Conservation (phyloP, 2,797 vertebrate species). For the Onychomys arenicola region DNA sequence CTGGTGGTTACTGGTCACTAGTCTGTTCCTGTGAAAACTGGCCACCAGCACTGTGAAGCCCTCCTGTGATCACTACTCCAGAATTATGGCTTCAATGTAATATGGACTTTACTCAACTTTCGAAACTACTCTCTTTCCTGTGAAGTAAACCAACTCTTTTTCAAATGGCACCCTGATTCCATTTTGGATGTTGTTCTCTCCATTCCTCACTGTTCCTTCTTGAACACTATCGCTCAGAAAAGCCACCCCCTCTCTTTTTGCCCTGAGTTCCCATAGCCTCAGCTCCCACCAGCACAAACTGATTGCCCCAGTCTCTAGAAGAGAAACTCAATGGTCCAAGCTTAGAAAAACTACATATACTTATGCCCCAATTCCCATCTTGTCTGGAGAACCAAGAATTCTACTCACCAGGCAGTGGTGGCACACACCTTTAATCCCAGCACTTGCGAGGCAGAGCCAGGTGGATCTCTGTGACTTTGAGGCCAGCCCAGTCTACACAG, state of each 20-base stretch:
- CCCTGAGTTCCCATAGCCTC: neutral
- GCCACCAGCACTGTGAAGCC: accelerated
- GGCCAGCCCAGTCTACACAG: no score
- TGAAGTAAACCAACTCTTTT: neutral
- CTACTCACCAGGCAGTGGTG: no score
- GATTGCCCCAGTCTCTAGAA: no score
- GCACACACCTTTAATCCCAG: no score
- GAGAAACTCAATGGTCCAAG: neutral
- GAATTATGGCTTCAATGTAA: neutral
- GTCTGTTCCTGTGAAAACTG: neutral
- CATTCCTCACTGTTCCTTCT: neutral
- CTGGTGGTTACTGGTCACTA: neutral
- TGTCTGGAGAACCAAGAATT: neutral
- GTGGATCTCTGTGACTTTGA: no score
- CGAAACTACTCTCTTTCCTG: neutral
- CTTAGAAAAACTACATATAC: neutral
- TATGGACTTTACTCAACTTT: neutral
- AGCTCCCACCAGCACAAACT: neutral
- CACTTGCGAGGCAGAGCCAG: no score
- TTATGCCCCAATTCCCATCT: neutral
- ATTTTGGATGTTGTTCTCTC: accelerated
- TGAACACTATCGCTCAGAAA: neutral
- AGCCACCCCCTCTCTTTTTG: neutral
- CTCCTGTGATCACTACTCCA: accelerated
- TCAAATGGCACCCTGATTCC: neutral